A percentile compares a stretch with the other conserved stretches of the same genome.
phyloP scores from a whole-genome alignment of 2,888 invertebrate genomes.

The Brenthis hecate region DNA sequence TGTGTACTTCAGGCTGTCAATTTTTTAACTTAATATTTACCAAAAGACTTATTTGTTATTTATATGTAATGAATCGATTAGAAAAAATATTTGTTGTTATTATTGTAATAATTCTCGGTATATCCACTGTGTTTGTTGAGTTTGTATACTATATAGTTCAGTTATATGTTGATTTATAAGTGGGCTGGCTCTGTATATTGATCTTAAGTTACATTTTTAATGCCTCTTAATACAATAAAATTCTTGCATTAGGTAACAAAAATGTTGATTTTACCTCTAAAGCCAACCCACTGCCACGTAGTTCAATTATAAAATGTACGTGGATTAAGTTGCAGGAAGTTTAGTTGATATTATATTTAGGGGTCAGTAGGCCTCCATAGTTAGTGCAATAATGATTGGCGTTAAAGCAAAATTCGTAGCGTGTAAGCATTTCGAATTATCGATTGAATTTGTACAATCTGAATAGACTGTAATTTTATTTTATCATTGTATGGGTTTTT shows the following conservation, averaged over 20 bases:
- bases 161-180: neutral
- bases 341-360: slow-evolving; percentile 8
- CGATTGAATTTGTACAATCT: slow-evolving; percentile 76
- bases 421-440: slow-evolving; percentile 72
- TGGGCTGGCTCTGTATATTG: neutral
- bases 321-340: slow-evolving; percentile 10
- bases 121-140: neutral
- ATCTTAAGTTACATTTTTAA: neutral
- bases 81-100: slow-evolving; percentile 10
- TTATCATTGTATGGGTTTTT: slow-evolving; percentile 53
- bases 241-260: neutral
- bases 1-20: neutral
- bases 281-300: slow-evolving; percentile 8
- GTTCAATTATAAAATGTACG: slow-evolving; percentile 28
- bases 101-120: slow-evolving; percentile 7
- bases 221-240: neutral
- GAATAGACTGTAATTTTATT: slow-evolving; percentile 76
- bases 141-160: slow-evolving; percentile 9
- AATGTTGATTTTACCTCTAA: neutral
- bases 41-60: neutral
- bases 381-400: slow-evolving; percentile 68
- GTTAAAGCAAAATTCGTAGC: slow-evolving; percentile 43
- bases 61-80: neutral
- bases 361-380: slow-evolving; percentile 50
- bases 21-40: neutral